phyloP scores from a whole-genome alignment of 2,888 invertebrate genomes.

The Epicampocera succincta region DNA sequence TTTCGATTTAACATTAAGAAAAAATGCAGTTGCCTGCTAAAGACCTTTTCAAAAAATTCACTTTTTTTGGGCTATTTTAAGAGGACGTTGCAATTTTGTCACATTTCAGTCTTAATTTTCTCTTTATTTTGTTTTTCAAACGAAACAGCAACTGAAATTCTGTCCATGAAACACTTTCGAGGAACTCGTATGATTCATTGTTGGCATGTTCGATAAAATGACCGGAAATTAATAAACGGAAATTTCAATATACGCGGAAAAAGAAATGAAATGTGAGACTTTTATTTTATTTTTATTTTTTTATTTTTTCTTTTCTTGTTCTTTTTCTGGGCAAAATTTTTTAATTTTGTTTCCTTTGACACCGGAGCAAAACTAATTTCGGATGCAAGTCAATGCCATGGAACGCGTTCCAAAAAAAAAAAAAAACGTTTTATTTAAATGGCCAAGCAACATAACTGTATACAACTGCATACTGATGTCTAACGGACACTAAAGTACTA shows the following conservation, averaged over 20 bases:
- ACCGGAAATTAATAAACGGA: slow-evolving; percentile 65
- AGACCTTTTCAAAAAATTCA: too few relatives aligned
- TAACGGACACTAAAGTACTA: too few relatives aligned
- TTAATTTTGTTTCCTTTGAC: background rate
- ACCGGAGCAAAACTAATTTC: too few relatives aligned
- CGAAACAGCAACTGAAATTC: background rate
- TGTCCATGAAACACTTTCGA: background rate
- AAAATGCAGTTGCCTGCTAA: too few relatives aligned
- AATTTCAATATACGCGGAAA: slow-evolving; percentile 51
- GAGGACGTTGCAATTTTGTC: slow-evolving; percentile 11
- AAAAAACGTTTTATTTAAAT: too few relatives aligned
- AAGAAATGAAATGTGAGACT: slow-evolving; percentile 31
- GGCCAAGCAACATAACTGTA: too few relatives aligned
- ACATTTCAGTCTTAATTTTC: background rate
- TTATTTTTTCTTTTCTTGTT: background rate
- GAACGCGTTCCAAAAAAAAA: too few relatives aligned
- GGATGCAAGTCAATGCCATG: too few relatives aligned
- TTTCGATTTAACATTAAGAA: too few relatives aligned
- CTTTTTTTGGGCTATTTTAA: background rate
- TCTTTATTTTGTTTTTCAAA: background rate
- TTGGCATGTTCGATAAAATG: slow-evolving; percentile 47
- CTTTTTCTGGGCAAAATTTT: background rate
- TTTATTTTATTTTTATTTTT: slow-evolving; percentile 8
- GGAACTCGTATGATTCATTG: background rate
- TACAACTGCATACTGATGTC: too few relatives aligned